Base-by-base conservation (phyloP, 2,888 invertebrate species). In the Nematopogon swammerdamellus region DNA sequence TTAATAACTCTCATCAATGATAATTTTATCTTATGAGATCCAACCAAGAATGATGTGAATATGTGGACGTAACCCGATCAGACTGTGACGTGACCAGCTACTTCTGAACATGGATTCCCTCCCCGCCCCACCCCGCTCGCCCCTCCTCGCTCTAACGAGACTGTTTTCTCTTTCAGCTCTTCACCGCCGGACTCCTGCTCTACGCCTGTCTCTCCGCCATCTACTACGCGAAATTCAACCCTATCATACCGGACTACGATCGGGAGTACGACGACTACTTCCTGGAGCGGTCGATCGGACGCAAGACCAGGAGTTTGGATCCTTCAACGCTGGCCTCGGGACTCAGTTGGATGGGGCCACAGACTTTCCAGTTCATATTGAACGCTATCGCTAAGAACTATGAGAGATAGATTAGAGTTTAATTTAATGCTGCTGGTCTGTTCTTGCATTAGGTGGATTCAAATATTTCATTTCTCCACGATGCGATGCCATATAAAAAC, bases 221-320 rank as follows among this genome's bases (percentile, higher is more conserved):
- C 62, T 92, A 92, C 71, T 92, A 91, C 71, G 91, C 92, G 49
- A 92, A 92, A 70, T 91, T 92, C 65, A 92, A 92, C 70, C 91
- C 91, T 46, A 82, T 90, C 52, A 81, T 88, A n/a, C 85, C 87
- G 50, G 89, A 91, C 67, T 88, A 88, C 65, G 87, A 87, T 59
- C 80, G 83, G 64, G 85, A 87, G 59, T 88, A 90, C 63, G 86
- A 86, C 51, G 87, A 88, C 63, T 89, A 90, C 63, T 84, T 89
- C 64, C 81, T 89, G 50, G 86, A 85, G 58, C 80, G 89, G 55
- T 85, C 86, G 10, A 79, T 87, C 14, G 81, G 80, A 56, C 76
- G 75, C 61, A 70, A 73, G 55, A 60, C 77, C 19, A 62, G 71
- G 59, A 75, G 77, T 54, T 53, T 80, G 42, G 73, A 76, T 20